A percentile compares a stretch with the other conserved stretches of the same genome.
These are phyloP conservation scores for Rissa tridactyla DNA, from an alignment of 2,113 vertebrate species.

Conservation along the genomic window DNA sequence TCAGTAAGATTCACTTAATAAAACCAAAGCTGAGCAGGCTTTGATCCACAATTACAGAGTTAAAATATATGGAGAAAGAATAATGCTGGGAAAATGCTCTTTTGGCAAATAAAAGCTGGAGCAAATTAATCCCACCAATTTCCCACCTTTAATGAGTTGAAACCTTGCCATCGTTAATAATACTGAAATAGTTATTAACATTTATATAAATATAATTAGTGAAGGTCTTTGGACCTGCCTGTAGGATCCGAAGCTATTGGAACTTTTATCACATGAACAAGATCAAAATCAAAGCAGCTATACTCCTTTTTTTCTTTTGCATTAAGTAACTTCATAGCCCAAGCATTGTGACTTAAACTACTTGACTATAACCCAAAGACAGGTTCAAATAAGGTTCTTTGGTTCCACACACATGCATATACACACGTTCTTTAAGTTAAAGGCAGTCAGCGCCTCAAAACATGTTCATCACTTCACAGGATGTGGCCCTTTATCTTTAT, in stretches of 20 bases:
- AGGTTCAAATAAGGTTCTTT: slow-evolving; percentile 60
- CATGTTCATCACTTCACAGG: background rate
- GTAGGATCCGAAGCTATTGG: slow-evolving; percentile 30
- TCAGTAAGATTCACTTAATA: slow-evolving; percentile 58
- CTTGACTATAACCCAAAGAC: slow-evolving; percentile 30
- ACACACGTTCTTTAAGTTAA: slow-evolving; percentile 5
- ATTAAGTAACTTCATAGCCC: slow-evolving; percentile 41
- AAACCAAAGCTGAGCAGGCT: slow-evolving; percentile 43
- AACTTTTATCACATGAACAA: slow-evolving; percentile 58
- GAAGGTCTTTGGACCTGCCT: slow-evolving; percentile 3
- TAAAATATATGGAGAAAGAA: slow-evolving; percentile 54
- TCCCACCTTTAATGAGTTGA: slow-evolving; percentile 64
- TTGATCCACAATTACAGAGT: slow-evolving; percentile 60
- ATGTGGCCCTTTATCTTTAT: slow-evolving; percentile 9
- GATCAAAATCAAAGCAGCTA: slow-evolving; percentile 60
- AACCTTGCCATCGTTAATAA: slow-evolving; percentile 32
- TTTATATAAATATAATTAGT: slow-evolving; percentile 49
- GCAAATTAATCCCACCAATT: slow-evolving; percentile 50
- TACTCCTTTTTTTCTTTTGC: background rate
- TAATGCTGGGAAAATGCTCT: slow-evolving; percentile 64
- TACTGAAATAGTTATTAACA: slow-evolving; percentile 28
- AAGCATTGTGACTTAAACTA: slow-evolving; percentile 53
- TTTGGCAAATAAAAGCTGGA: slow-evolving; percentile 47
- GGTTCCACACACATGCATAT: slow-evolving; percentile 16
- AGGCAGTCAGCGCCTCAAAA: background rate